Evolutionary conservation across 2,797 vertebrate species (phyloP).

Genomic region (Galagoides demidoff): DNA sequence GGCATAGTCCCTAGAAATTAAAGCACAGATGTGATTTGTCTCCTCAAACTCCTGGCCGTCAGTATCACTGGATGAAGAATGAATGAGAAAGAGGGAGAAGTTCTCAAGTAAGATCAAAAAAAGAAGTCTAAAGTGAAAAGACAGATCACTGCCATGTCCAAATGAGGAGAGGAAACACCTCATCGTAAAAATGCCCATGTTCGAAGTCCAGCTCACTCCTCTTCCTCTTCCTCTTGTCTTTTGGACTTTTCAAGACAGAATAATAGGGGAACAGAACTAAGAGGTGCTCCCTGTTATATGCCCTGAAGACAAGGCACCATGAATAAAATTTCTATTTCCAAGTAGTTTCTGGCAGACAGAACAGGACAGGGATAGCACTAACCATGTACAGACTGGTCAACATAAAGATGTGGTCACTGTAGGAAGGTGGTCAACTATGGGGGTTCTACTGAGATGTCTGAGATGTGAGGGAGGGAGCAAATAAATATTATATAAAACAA

Average conservation of each 20-base stretch:
- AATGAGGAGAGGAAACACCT: background rate
- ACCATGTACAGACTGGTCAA: too few relatives aligned
- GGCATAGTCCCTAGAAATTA: background rate
- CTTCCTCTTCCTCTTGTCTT: background rate
- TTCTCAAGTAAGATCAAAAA: background rate
- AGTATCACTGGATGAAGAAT: background rate
- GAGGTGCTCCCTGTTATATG: background rate
- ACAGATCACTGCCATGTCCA: background rate
- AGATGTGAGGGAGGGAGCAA: background rate
- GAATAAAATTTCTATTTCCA: background rate
- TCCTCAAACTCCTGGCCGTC: background rate
- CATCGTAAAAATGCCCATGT: accelerated
- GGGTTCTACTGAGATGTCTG: too few relatives aligned
- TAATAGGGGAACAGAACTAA: background rate
- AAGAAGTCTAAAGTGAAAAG: background rate
- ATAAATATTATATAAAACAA: background rate
- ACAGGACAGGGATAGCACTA: background rate
- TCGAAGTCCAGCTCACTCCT: background rate
- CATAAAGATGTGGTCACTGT: too few relatives aligned
- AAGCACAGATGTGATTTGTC: background rate
- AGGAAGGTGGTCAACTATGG: too few relatives aligned
- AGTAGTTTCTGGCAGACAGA: background rate
- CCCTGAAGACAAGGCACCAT: background rate
- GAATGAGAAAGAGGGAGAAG: background rate
- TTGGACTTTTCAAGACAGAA: background rate